Percentiles rank a stretch among this genome's conserved stretches.
Evolutionary conservation across 2,113 vertebrate genomes (phyloP).

Genomic region (Dromiciops gliroides): DNA sequence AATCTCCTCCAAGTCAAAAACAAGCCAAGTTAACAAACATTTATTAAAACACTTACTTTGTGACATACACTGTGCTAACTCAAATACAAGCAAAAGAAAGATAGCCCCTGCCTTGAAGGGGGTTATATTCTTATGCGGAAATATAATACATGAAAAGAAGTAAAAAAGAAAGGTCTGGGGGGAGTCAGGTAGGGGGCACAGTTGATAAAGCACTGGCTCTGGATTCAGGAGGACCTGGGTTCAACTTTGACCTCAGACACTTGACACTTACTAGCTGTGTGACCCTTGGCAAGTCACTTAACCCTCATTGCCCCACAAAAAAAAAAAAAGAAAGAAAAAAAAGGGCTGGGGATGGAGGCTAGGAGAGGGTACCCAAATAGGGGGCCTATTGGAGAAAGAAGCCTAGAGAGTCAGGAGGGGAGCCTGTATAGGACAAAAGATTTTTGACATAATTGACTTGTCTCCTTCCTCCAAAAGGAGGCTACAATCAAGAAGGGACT

Average conservation of each 20-base stretch:
- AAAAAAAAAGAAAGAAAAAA: neutral
- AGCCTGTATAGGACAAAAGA: neutral
- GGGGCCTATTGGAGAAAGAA: neutral
- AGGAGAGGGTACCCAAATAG: neutral
- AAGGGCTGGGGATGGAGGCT: neutral
- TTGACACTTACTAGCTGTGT: no score
- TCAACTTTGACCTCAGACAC: no score
- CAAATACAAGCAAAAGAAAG: neutral
- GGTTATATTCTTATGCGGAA: neutral
- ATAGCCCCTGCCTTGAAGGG: neutral
- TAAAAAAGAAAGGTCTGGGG: neutral
- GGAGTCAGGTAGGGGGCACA: neutral
- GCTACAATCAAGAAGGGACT: neutral
- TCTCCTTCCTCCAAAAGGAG: neutral
- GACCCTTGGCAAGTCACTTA: no score
- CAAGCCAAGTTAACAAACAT: neutral
- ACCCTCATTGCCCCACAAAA: no score
- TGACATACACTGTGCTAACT: neutral
- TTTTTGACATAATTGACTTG: neutral
- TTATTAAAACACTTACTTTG: neutral
- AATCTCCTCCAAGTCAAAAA: neutral
- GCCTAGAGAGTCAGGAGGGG: neutral
- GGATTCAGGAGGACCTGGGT: no score
- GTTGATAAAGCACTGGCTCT: no score
- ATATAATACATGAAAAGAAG: neutral